Evolutionary conservation across 1,140 invertebrate genomes (phyloP), one percentile per base, ranked within the genome.

Genomic region (Halotydeus destructor): DNA sequence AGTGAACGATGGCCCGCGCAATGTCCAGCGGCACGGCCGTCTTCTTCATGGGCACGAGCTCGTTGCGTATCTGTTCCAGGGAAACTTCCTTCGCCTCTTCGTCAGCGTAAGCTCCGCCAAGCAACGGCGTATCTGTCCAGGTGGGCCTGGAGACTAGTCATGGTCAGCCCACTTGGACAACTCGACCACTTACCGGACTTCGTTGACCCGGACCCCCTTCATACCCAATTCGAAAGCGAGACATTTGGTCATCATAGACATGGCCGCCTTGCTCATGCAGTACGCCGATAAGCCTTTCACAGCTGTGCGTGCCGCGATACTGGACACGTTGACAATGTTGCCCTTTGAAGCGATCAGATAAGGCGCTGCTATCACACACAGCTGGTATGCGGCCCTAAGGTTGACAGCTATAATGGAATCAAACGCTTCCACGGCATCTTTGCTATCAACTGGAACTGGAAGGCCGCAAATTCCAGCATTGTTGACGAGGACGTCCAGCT

Each of bases 251-350:
- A 61, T 57, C 24, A 54, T 52, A 45, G 59, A 57, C 12, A 59
- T 25, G 11, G 56, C 58, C 1, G 54, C 51, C 43, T 59, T 61
- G 4, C 49, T 45, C 53, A 59, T 59, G 40, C 55, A 56, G 43
- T 59, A 59, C 24, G 54, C 57, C 19, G 55, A 48, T 2, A n/a
- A n/a, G n/a, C n/a, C n/a, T n/a, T n/a, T n/a, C n/a, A n/a, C n/a
- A n/a, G n/a, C n/a, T n/a, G n/a, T n/a, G n/a, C n/a, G n/a, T n/a
- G n/a, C n/a, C n/a, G n/a, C n/a, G 0, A 89, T 75, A 57, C 82
- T 88, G 2, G 82, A 88, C 0, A 89, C 74, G 57, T 88, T 89
- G 0, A 93, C 78, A 50, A 86, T 75, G 48, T 72, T 77, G 19
- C 82, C 82, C 57, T 81, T 77, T 0, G 72, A 71, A 58, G 75